Conservation (phyloP, 2,797 vertebrate species). For the Paedocypris micromegethes region DNA sequence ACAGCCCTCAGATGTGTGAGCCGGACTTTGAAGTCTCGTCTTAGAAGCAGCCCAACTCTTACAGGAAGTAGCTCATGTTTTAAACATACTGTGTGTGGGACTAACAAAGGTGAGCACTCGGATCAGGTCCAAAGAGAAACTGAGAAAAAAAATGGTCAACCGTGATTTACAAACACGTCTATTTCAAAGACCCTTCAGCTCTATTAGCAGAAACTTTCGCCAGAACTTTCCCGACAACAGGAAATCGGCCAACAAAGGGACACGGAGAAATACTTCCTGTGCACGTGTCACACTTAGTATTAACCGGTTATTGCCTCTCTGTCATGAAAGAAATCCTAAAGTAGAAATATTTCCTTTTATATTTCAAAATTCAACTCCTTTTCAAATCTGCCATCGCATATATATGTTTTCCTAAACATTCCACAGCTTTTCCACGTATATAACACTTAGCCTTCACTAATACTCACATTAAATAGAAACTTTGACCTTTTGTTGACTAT, state of each 20-base stretch:
- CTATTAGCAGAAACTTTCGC: slow-evolving; percentile 30
- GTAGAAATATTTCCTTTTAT: too few relatives aligned
- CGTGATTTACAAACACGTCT: slow-evolving; percentile 51
- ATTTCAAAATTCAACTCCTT: too few relatives aligned
- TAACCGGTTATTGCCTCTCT: too few relatives aligned
- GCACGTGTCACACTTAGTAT: too few relatives aligned
- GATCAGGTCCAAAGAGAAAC: slow-evolving; percentile 50
- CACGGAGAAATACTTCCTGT: slow-evolving; percentile 19
- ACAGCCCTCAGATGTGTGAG: slow-evolving; percentile 88
- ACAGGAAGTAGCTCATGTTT: slow-evolving; percentile 78
- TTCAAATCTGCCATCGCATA: too few relatives aligned
- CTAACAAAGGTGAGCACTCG: slow-evolving; percentile 74
- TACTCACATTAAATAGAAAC: too few relatives aligned
- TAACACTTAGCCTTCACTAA: too few relatives aligned
- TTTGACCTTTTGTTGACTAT: too few relatives aligned
- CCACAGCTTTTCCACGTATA: too few relatives aligned
- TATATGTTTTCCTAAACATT: too few relatives aligned
- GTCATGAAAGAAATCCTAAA: too few relatives aligned
- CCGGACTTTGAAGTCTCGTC: slow-evolving; percentile 90
- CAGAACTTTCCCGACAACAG: slow-evolving; percentile 49
- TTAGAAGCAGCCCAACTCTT: slow-evolving; percentile 76
- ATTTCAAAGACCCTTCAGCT: slow-evolving; percentile 2
- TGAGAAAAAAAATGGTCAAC: slow-evolving; percentile 59
- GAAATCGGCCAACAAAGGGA: slow-evolving; percentile 30
- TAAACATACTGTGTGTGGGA: slow-evolving; percentile 67